phyloP scores from a whole-genome alignment of 2,888 invertebrate species.

The Drosophila pegasa region DNA sequence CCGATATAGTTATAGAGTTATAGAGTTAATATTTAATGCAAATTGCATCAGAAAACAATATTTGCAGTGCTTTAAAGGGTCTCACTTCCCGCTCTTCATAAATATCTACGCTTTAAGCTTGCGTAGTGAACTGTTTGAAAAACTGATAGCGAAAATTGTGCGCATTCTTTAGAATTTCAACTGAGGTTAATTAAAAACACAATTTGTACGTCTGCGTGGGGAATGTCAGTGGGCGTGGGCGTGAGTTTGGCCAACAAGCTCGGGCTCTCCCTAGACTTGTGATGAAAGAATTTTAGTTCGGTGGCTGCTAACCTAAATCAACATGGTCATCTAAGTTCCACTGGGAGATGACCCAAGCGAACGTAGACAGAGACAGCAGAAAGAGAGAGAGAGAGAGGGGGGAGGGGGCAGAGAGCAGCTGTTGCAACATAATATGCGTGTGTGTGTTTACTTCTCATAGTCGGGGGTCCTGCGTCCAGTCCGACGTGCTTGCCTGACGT shows the following conservation, averaged over 20 bases:
- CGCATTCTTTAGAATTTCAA: slow-evolving; percentile 18
- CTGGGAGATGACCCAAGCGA: slow-evolving; percentile 32
- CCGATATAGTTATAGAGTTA: no score
- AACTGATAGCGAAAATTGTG: slow-evolving; percentile 6
- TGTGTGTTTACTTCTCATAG: background rate
- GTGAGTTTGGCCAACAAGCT: slow-evolving; percentile 8
- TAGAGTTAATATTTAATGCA: no score
- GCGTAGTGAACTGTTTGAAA: background rate
- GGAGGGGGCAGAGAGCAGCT: slow-evolving; percentile 26
- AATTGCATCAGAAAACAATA: background rate
- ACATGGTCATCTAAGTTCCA: slow-evolving; percentile 46
- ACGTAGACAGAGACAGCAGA: background rate
- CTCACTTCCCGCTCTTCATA: background rate
- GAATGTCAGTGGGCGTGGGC: slow-evolving; percentile 2
- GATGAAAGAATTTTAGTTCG: slow-evolving; percentile 51
- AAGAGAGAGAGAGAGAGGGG: background rate
- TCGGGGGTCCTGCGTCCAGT: slow-evolving; percentile 3
- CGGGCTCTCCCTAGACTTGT: slow-evolving; percentile 39
- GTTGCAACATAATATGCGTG: slow-evolving; percentile 39
- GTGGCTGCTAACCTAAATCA: slow-evolving; percentile 58
- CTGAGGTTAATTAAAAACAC: slow-evolving; percentile 57
- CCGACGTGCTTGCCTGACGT: slow-evolving; percentile 29
- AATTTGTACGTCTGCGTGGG: slow-evolving; percentile 15
- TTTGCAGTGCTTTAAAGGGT: background rate
- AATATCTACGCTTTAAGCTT: background rate